phyloP scores from a whole-genome alignment of 1,140 invertebrate genomes.

The Dinoponera quadriceps region DNA sequence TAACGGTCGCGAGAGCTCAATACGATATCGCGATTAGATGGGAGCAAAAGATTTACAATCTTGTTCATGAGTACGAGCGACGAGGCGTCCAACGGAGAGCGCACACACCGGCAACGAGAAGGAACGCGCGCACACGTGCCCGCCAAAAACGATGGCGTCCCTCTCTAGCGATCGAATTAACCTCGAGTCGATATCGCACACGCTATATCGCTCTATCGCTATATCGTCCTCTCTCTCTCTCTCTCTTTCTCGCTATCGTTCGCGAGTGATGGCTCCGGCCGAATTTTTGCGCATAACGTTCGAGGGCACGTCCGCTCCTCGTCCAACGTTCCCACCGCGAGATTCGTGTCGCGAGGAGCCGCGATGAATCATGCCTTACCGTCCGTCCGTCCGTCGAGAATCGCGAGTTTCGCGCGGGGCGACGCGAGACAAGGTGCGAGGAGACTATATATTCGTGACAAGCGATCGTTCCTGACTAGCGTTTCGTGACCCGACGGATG shows the following conservation, averaged over 20 bases:
- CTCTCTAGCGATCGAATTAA: constrained; percentile 66
- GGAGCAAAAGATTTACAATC: constrained; percentile 60
- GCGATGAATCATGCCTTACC: background rate
- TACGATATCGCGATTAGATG: no score
- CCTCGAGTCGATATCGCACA: constrained; percentile 46
- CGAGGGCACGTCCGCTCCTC: no score
- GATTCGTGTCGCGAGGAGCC: background rate
- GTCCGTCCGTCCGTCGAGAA: no score
- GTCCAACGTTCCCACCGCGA: no score
- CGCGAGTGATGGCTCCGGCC: no score
- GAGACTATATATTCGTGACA: background rate
- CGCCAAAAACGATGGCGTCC: constrained; percentile 82
- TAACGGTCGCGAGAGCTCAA: no score
- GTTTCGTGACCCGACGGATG: background rate
- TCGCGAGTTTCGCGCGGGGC: background rate
- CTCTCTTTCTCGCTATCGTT: no score
- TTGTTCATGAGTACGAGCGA: constrained; percentile 57
- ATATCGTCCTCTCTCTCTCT: background rate
- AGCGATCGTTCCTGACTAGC: background rate
- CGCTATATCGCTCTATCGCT: constrained; percentile 38
- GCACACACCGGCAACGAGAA: constrained; percentile 29
- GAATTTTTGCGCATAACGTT: no score
- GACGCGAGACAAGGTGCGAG: constrained; percentile 7
- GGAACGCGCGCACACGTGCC: constrained; percentile 79
- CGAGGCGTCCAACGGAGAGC: background rate